Conservation (phyloP, 64 coral and sea anemone species). For the Montipora efflorescens region DNA sequence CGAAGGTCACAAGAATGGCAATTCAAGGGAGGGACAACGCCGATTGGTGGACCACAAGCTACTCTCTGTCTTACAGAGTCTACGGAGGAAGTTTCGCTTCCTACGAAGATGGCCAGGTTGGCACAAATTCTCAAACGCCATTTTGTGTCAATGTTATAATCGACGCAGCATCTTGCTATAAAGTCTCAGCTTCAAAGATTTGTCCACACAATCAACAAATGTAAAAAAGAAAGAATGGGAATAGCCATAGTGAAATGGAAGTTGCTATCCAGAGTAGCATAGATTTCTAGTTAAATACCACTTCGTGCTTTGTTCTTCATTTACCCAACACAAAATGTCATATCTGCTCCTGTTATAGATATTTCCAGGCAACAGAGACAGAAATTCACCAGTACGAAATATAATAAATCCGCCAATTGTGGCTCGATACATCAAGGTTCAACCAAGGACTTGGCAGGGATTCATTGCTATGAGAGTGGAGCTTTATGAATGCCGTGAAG, state of each 20-base stretch:
- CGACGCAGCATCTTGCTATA: too few relatives aligned
- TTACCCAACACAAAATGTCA: background rate
- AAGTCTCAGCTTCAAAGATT: too few relatives aligned
- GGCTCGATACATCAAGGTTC: conserved; percentile 3
- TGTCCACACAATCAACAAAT: too few relatives aligned
- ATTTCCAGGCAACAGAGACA: conserved; percentile 39
- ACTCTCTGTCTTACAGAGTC: background rate
- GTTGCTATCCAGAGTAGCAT: too few relatives aligned
- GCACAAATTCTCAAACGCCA: background rate
- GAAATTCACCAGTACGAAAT: conserved; percentile 7
- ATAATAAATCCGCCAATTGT: conserved; percentile 19
- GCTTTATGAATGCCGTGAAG: background rate
- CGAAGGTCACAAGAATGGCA: conserved; percentile 21
- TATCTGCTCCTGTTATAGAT: background rate
- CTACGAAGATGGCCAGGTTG: conserved; percentile 2
- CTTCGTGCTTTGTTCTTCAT: too few relatives aligned
- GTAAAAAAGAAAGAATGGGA: too few relatives aligned
- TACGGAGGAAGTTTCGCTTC: conserved; percentile 2
- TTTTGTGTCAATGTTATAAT: too few relatives aligned
- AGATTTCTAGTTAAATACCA: too few relatives aligned
- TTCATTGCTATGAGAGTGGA: conserved; percentile 27
- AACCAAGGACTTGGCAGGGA: conserved; percentile 7
- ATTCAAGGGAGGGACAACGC: conserved; percentile 29
- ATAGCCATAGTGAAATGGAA: too few relatives aligned
- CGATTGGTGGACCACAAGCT: conserved; percentile 29